These are phyloP conservation scores for Maniola hyperantus DNA, from an alignment of 2,888 invertebrate genomes.

Conservation along the genomic window DNA sequence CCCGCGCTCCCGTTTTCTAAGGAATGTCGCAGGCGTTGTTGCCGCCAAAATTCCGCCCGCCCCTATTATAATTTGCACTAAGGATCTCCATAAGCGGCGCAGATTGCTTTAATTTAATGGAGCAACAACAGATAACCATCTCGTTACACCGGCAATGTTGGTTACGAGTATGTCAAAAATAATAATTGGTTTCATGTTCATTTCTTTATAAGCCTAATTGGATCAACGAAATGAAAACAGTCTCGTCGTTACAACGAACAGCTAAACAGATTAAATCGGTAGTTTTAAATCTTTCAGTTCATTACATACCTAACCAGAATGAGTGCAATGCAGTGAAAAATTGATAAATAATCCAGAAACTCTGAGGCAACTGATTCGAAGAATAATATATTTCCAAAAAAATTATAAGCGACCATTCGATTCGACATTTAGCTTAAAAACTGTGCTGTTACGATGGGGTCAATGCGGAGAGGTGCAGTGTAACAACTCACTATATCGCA, in stretches of 20 bases:
- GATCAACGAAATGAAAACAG: not conserved
- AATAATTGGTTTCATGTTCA: constrained; percentile 6
- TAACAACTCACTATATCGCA: too few species aligned
- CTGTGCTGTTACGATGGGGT: too few species aligned
- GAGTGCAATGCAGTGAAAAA: too few species aligned
- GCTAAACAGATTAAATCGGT: too few species aligned
- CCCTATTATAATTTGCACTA: constrained; percentile 63
- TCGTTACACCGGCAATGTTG: constrained; percentile 15
- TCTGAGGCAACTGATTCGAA: too few species aligned
- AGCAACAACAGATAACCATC: constrained; percentile 37
- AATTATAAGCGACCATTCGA: too few species aligned
- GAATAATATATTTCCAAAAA: too few species aligned
- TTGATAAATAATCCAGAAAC: too few species aligned
- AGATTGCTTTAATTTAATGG: constrained; percentile 46
- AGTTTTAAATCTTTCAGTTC: too few species aligned
- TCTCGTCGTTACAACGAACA: not conserved
- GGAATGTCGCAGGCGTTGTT: constrained; percentile 78
- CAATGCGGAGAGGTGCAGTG: too few species aligned
- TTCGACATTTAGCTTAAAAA: too few species aligned
- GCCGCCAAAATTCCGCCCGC: constrained; percentile 70
- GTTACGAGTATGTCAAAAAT: not conserved
- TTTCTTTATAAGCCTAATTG: constrained; percentile 7
- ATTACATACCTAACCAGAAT: too few species aligned
- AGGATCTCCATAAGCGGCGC: constrained; percentile 59
- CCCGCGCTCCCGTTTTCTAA: constrained; percentile 79